Base-by-base conservation (phyloP, 2,113 vertebrate species). In the Myiagra hebetior region DNA sequence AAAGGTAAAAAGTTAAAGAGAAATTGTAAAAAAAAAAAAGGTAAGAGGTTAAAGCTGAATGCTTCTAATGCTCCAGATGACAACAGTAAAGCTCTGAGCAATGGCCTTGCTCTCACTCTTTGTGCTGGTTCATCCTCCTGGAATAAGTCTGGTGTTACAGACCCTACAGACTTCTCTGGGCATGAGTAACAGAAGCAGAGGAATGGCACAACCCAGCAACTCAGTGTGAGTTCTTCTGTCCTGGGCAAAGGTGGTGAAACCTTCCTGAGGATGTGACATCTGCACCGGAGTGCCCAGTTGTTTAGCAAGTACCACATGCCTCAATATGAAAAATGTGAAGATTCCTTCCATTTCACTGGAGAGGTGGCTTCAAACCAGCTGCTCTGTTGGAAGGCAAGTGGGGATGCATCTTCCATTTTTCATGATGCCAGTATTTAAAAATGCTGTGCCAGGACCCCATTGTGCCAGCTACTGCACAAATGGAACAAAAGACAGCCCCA, bases 271-370 rank as follows among this genome's bases (percentile, higher is more conserved):
- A 27, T 20, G 39, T 46, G 42, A 70, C 37, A 57, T 37, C 42
- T 73, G 23, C 53, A 39, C 4, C 30, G 77, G 28, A 76, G 6
- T 28, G 27, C 30, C 59, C 46, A 63, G 15, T 15, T 33, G 19
- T 50, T 87, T 44, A 78, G 35, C 7, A 89, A 88, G 44, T 10
- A 88, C 16, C 35, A 59, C 47, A 7, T 52, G 24, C 21, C 62
- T 87, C 17, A 31, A 0, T 30, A 44, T 0, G 0, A 65, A 72
- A 81, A 91, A 50, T 8, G 9, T 31, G 42, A 67, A 73, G 30
- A 52, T 60, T 72, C 12, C 42, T 79, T 80, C n/a, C 12, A 23
- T 75, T 81, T 49, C 68, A 72, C 53, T 70, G 55, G 4, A 9
- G 53, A 76, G 28, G 41, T 20, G 1, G 19, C 37, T 91, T 60